These are phyloP conservation scores for Oophaga sylvatica DNA, from an alignment of 2,797 vertebrate genomes.

Conservation along the genomic window DNA sequence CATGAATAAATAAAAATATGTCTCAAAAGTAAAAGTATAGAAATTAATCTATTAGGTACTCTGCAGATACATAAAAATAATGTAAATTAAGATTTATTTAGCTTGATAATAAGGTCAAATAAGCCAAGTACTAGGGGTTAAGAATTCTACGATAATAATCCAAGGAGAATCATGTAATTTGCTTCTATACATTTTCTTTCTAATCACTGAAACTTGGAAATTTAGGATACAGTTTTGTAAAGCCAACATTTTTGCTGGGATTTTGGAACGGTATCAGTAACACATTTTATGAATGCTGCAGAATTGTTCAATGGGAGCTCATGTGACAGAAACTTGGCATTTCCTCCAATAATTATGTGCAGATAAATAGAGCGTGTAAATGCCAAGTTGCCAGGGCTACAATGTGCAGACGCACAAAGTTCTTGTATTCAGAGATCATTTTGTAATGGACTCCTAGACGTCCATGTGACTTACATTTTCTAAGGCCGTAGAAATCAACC, in stretches of 20 bases:
- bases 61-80: too few relatives aligned
- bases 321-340: slow-evolving; percentile 32
- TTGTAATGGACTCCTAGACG: not conserved
- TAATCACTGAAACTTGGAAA: not conserved
- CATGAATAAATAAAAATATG: too few relatives aligned
- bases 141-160: too few relatives aligned
- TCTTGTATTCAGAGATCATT: slow-evolving; percentile 5
- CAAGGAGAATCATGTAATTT: too few relatives aligned
- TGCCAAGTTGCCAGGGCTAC: slow-evolving; percentile 28
- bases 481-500: not conserved
- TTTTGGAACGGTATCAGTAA: not conserved
- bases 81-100: too few relatives aligned
- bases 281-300: slow-evolving; percentile 12
- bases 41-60: too few relatives aligned
- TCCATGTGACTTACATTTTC: not conserved
- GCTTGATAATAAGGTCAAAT: too few relatives aligned
- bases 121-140: too few relatives aligned
- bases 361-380: slow-evolving; percentile 13
- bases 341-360: slow-evolving; percentile 26
- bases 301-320: slow-evolving; percentile 23
- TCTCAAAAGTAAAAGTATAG: too few relatives aligned
- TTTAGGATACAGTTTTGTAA: not conserved
- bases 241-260: not conserved
- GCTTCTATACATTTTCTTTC: not conserved
- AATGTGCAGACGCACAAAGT: slow-evolving; percentile 13